These are phyloP conservation scores for Agapornis canus DNA, from an alignment of 2,797 vertebrate genomes.

Conservation along the genomic window DNA sequence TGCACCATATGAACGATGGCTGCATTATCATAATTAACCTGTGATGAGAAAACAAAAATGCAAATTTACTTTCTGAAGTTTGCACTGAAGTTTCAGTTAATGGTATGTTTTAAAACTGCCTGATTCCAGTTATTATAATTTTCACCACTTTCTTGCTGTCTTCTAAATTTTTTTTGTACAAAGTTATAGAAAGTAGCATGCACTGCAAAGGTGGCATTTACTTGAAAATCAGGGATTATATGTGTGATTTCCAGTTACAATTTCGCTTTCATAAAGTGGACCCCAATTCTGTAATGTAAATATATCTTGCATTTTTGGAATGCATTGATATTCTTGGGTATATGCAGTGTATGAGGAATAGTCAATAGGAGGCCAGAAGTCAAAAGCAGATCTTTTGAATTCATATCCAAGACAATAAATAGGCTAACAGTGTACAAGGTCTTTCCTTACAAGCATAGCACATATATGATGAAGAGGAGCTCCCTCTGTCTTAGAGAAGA, in stretches of 20 bases:
- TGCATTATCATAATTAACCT: conserved; percentile 16
- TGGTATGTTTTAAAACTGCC: not conserved
- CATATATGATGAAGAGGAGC: not conserved
- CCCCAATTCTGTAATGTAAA: not conserved
- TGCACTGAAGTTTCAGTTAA: not conserved
- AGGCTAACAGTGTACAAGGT: not conserved
- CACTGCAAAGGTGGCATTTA: not conserved
- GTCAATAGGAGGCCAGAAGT: not conserved
- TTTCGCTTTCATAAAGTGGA: not conserved
- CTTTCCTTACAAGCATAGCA: not conserved
- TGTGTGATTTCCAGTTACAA: not conserved
- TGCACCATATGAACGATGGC: conserved; percentile 23
- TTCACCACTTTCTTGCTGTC: not conserved
- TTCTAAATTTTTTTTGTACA: not conserved
- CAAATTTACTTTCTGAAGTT: not conserved
- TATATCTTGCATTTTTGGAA: not conserved
- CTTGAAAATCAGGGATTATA: not conserved
- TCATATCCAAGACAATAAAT: not conserved
- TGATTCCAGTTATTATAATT: not conserved
- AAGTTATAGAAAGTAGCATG: not conserved
- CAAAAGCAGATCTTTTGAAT: not conserved
- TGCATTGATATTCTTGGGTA: not conserved
- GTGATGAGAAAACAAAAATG: not conserved
- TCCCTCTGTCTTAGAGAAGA: not conserved
- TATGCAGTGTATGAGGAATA: not conserved